phyloP scores from a whole-genome alignment of 2,888 invertebrate species.

The Helleia helle region DNA sequence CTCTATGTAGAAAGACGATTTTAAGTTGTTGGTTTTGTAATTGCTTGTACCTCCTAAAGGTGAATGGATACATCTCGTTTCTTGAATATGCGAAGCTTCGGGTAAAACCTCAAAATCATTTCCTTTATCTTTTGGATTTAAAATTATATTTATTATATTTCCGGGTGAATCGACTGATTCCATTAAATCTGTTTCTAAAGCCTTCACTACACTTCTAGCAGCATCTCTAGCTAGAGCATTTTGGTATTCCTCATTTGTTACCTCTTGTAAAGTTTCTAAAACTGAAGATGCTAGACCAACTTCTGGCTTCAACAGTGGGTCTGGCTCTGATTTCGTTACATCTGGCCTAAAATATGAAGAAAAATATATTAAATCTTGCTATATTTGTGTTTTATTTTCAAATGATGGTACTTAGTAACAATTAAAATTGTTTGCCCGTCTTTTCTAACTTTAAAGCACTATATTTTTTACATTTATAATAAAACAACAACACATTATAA shows the following conservation, averaged over 20 bases:
- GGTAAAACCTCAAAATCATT: slow-evolving; percentile 28
- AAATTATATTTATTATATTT: slow-evolving; percentile 41
- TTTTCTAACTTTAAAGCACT: too few species aligned
- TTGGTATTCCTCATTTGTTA: slow-evolving; percentile 53
- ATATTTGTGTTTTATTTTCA: too few species aligned
- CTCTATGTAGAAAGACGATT: slow-evolving; percentile 11
- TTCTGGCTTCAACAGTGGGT: slow-evolving; percentile 56
- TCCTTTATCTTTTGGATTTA: slow-evolving; percentile 30
- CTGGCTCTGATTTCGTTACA: slow-evolving; percentile 35
- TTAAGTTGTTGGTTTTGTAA: not conserved
- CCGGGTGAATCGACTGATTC: slow-evolving; percentile 34
- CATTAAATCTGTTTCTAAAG: slow-evolving; percentile 19
- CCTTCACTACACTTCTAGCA: slow-evolving; percentile 30
- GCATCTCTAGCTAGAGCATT: slow-evolving; percentile 56
- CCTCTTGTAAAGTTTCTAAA: slow-evolving; percentile 50
- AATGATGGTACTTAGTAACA: too few species aligned
- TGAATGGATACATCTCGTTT: slow-evolving; percentile 35
- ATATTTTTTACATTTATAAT: too few species aligned
- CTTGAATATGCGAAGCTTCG: slow-evolving; percentile 41
- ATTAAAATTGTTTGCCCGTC: too few species aligned
- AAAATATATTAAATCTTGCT: too few species aligned
- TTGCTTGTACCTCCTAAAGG: slow-evolving; percentile 23
- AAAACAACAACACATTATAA: too few species aligned
- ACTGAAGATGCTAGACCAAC: slow-evolving; percentile 57
- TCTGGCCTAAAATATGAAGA: slow-evolving; percentile 26